Evolutionary conservation across 2,888 invertebrate genomes (phyloP), one percentile per base, ranked within the genome.

Genomic region (Plagiodera versicolora): DNA sequence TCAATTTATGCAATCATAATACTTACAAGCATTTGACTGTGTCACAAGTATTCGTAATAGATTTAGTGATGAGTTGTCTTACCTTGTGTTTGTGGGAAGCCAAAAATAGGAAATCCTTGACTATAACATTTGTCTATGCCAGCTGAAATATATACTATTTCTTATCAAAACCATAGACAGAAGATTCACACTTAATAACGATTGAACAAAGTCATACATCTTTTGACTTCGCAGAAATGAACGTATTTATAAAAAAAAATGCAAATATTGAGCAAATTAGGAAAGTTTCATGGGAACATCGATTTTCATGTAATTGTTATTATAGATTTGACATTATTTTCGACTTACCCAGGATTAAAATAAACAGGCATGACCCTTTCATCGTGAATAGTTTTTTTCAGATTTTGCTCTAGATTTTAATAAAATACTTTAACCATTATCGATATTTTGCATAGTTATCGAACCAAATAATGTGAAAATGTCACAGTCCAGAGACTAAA

Each of bases 401-500:
- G 1, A 39, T 39, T 1, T 14, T 39, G 39, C 1, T 1, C 39
- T 39, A 39, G 39, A 3, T 1, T 10, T n/a, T 1, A 11, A 39
- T 14, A 39, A 39, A 14, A 44, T 17, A 53, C 10, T 24, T 53
- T 44, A 44, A 53, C 16, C 17, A 44, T 30, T 17, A 20, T 53
- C 14, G 4, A 35, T 28, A 44, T 53, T 44, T 44, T 53, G 14
- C 53, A 53, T 44, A 28, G 17, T 53, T 20, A 28, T 53, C 44
- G 17, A 24, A 53, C 11, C 24, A 18, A 6, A 4, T 14, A 9
- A 53, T 35, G 44, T 53, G 28, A 44, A 19, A 19, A 30, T 39
- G 39, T 39, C 14, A 39, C 39, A 39, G 10, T 39, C 14, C 14
- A 39, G n/a, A 39, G 39, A 39, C 39, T 14, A 39, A n/a, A 39